Evolutionary conservation across 2,888 invertebrate species (phyloP), one percentile per base, ranked within the genome.

Genomic region (Hemaris fuciformis): DNA sequence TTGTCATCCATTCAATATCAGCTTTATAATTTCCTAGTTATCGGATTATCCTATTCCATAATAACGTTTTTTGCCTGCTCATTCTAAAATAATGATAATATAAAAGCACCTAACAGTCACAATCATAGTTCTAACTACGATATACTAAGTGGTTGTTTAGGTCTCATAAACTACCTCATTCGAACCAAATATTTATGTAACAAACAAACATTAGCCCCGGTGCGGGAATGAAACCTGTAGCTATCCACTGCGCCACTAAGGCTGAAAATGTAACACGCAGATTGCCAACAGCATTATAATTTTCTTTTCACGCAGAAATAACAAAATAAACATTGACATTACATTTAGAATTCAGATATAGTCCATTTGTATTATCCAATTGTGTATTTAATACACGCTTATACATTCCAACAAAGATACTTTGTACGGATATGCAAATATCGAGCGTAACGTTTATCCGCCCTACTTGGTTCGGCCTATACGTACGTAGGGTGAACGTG

Each of bases 401-500:
- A 5, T 38, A n/a, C n/a, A n/a, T n/a, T n/a, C n/a, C n/a, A 18
- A 45, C 46, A 46, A 27, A 27, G 48, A 53, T 53, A 53, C 31
- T 45, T 46, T 59, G 18, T 27, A 42, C 48, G 41, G 20, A 60
- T 60, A 60, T 53, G 34, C 38, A 60, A 60, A 48, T 48, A 48
- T 64, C 60, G 48, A 38, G 48, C 53, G 42, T 63, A 61, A 46
- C 34, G n/a, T 63, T 53, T 64, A 57, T 65, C 63, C 57, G 60
- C 57, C 42, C 34, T 60, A 61, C 43, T 62, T 27, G 15, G 53
- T 27, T 46, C 27, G 42, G 41, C 57, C 57, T 60, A 64, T 62
- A 60, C 42, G 56, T n/a, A 63, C n/a, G n/a, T 60, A 64, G 60
- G 64, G 53, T 56, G 65, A 66, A 62, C 65, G 65, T 69, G 67